Evolutionary conservation across 1,140 invertebrate genomes (phyloP).

Genomic region (Gryon sp.): DNA sequence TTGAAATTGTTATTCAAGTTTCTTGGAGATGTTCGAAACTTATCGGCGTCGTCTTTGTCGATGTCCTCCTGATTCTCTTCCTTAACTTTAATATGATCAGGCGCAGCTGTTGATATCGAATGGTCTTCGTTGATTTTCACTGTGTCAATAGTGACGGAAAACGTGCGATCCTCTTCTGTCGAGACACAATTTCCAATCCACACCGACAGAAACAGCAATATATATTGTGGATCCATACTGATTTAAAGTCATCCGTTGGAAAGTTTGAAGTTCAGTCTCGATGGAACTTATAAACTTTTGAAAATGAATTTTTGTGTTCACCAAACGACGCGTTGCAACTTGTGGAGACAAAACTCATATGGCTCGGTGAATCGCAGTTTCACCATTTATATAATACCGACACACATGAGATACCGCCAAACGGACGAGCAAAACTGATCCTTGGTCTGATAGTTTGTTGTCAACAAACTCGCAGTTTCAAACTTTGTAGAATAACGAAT

Average conservation of each 20-base stretch:
- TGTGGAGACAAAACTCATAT: conserved; percentile 65
- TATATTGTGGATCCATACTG: conserved; percentile 10
- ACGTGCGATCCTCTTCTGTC: conserved; percentile 45
- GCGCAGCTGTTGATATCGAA: neutral
- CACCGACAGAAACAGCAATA: conserved; percentile 6
- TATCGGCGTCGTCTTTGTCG: conserved; percentile 16
- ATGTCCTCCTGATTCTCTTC: conserved; percentile 39
- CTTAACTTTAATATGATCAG: conserved; percentile 39
- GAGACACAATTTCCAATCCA: conserved; percentile 16
- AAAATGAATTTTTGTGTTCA: too few relatives aligned
- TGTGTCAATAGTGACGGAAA: conserved; percentile 45
- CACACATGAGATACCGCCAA: conserved; percentile 69
- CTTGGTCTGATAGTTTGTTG: conserved; percentile 11
- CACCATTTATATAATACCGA: conserved; percentile 74
- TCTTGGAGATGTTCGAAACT: conserved; percentile 32
- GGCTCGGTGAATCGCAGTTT: conserved; percentile 72
- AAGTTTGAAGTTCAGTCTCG: conserved; percentile 5
- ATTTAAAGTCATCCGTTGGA: neutral
- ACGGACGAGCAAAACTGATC: conserved; percentile 39
- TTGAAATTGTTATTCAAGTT: conserved; percentile 42
- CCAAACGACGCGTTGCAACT: conserved; percentile 1
- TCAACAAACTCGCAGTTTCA: conserved; percentile 1
- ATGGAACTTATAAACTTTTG: conserved; percentile 14
- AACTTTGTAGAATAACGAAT: neutral
- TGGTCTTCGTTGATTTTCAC: conserved; percentile 44